phyloP scores from a whole-genome alignment of 2,888 invertebrate species.

The Chrysolina americana region DNA sequence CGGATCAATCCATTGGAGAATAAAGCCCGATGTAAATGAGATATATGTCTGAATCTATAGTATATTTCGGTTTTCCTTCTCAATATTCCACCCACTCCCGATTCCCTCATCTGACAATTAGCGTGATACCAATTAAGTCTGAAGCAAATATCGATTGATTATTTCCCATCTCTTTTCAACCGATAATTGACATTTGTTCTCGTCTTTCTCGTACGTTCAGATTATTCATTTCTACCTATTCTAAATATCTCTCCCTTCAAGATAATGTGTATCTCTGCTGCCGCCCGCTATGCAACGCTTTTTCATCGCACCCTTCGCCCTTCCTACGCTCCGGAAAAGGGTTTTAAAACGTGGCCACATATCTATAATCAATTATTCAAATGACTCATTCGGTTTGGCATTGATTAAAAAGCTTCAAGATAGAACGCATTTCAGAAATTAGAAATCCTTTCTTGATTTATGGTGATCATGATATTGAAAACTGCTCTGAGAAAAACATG shows the following conservation, averaged over 20 bases:
- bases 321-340: slow-evolving; percentile 53
- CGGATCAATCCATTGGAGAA: slow-evolving; percentile 52
- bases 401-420: slow-evolving; percentile 55
- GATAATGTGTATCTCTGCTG: slow-evolving; percentile 53
- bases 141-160: slow-evolving; percentile 69
- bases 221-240: slow-evolving; percentile 56
- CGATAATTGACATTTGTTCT: slow-evolving; percentile 62
- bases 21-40: slow-evolving; percentile 50
- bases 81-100: slow-evolving; percentile 52
- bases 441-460: slow-evolving; percentile 47
- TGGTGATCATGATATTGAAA: slow-evolving; percentile 24
- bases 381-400: slow-evolving; percentile 58
- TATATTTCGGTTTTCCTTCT: slow-evolving; percentile 60
- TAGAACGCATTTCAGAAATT: slow-evolving; percentile 47
- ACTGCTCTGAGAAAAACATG: not conserved
- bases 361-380: slow-evolving; percentile 62
- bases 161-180: slow-evolving; percentile 58
- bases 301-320: slow-evolving; percentile 44
- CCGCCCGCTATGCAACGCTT: slow-evolving; percentile 50
- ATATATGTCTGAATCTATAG: slow-evolving; percentile 49
- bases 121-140: slow-evolving; percentile 69
- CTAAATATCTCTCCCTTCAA: slow-evolving; percentile 53
- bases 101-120: slow-evolving; percentile 63
- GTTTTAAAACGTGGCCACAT: slow-evolving; percentile 60
- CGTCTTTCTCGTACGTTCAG: slow-evolving; percentile 62